Evolutionary conservation across 92 coral and sea anemone species (phyloP), one percentile per base, ranked within the genome.

Genomic region (Metridium senile): DNA sequence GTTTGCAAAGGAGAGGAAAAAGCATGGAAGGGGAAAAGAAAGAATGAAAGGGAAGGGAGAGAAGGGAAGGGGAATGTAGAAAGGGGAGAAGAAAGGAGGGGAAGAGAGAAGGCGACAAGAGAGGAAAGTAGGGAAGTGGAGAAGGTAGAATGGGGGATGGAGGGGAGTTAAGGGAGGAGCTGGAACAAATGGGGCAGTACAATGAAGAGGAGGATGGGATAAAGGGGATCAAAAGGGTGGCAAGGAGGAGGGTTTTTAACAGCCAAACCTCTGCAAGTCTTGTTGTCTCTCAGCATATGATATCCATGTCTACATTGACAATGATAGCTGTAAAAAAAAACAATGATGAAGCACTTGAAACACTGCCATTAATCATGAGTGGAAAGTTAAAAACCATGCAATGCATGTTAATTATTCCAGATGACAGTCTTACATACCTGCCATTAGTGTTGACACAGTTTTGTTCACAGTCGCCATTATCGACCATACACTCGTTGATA

Each of bases 231-330:
- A 13, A 39, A 13, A 39, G 13, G 49, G 13, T 4, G 13, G 49
- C 6, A 39, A 39, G 13, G 49, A 13, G 6, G 49, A 39, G 6
- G 13, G 13, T 4, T 6, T 39, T 39, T 6, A 4, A 39, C 6
- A 39, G 13, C 6, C 6, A 39, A 39, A 91, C 99, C 99, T 74
- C 92, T 74, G 54, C 99, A 96, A 0, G 96, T 84, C 26, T 70
- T 65, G n/a, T 82, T 88, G 61, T 89, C 95, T 18, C 84, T 49
- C 1, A 96, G 82, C 35, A 88, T 85, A 19, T 87, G 80, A 71
- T 77, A 96, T 9, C 99, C 99, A 51, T 33, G 78, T 33, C 64
- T 85, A 43, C 99, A 96, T n/a, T 82, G 90, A 62, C 99, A 96
- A 11, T 86, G 81, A 71, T 89, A 84, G 76, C 99, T 96, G 78